Base-by-base conservation (phyloP, 2,888 invertebrate species). In the Sepioteuthis lessoniana region DNA sequence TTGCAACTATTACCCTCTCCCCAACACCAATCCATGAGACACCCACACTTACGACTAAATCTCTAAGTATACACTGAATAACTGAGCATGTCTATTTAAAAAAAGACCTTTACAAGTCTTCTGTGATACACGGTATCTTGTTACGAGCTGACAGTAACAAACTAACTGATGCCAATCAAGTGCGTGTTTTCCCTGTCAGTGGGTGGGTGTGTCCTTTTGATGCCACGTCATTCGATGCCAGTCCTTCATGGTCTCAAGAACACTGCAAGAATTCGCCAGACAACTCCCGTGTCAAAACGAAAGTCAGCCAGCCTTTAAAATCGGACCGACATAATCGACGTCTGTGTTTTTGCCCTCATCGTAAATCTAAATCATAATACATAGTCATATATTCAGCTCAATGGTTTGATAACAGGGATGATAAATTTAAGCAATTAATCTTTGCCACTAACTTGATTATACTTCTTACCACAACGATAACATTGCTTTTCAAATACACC, bases 211-310 rank as follows among this genome's bases (percentile, higher is more conserved):
- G n/a, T 76, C 76, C 16, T 76, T 76, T 76, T n/a, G 35, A n/a
- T 76, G n/a, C n/a, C 76, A 76, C 76, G 76, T 76, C n/a, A 76
- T 76, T 35, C n/a, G 76, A 76, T 76, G 35, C n/a, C 76, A 76
- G 35, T 4, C 19, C n/a, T 35, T 35, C n/a, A n/a, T 13, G 35
- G n/a, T 16, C 76, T 35, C n/a, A 16, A 55, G 35, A 76, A 76
- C n/a, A n/a, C 19, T 3, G 76, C 13, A n/a, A 76, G 76, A 76
- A 76, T n/a, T 3, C 13, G 35, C 76, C n/a, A 76, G 76, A 16
- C 76, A n/a, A 76, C 31, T 13, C 16, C 19, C 1, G 2, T 76
- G 35, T 76, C 76, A 76, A 76, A 76, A 76, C 4, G 35, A 76
- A n/a, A 13, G 42, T n/a, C 7, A 35, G 35, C 13, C n/a, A 3